Evolutionary conservation across 1,140 invertebrate genomes (phyloP), one percentile per base, ranked within the genome.

Genomic region (Lordiphosa stackelbergi): DNA sequence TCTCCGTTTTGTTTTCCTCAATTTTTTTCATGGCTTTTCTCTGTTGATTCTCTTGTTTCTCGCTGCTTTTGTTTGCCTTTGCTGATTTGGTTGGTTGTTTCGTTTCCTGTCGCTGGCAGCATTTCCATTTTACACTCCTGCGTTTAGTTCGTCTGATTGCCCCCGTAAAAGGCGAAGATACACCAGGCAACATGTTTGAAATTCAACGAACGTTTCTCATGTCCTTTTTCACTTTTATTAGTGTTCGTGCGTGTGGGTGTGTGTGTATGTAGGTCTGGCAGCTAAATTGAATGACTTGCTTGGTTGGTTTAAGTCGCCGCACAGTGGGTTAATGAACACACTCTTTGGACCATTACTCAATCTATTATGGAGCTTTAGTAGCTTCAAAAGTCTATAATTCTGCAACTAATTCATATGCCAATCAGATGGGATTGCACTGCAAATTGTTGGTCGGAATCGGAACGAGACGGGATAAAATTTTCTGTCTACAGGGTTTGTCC

Each of bases 211-310:
- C 77, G 75, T 75, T 72, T 58, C 57, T 64, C 75, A 79, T 68
- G 75, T 75, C 58, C 78, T 69, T 81, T 79, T 83, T 81, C 77
- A 72, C 59, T 68, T 75, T 79, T 81, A 81, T 81, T 71, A 64
- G 68, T 71, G 58, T 70, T 51, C 42, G 56, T 56, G 46, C 37
- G 11, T 41, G 41, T 35, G 19, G 7, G 54, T 54, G 35, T 63
- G n/a, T 41, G 24, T 53, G n/a, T 52, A 37, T 31, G 37, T 38
- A 37, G 62, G 34, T 60, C 53, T 73, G 49, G 46, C 48, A 58
- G 58, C 56, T 55, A 54, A 71, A 79, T 81, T 75, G 75, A 74
- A 81, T 81, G 71, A 81, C 61, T 81, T 71, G 62, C 66, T 71
- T 75, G 66, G 69, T 45, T 81, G 71, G 13, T 42, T 58, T 54